Evolutionary conservation across 2,797 vertebrate genomes (phyloP).

Genomic region (Rhadinocentrus ornatus): DNA sequence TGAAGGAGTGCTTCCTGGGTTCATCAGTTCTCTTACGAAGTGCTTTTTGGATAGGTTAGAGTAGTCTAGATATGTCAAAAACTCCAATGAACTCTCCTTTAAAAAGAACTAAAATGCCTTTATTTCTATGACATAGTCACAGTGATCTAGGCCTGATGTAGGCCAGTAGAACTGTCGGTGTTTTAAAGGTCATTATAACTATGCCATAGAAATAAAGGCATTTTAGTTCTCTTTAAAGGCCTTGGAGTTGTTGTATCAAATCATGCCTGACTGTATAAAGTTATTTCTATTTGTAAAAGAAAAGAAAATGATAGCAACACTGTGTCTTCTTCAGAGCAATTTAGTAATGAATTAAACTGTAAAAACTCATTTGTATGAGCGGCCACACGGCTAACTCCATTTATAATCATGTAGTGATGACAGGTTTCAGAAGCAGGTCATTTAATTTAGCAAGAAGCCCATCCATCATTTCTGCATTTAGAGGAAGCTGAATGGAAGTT

Average conservation of each 20-base stretch:
- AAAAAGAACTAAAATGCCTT: no score
- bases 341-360: background rate
- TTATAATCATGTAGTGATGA: background rate
- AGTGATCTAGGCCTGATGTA: no score
- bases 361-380: background rate
- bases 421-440: background rate
- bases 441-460: no score
- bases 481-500: constrained; percentile 2
- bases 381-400: background rate
- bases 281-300: background rate
- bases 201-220: background rate
- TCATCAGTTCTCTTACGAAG: no score
- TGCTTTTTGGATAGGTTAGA: no score
- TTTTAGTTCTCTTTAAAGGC: no score
- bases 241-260: background rate
- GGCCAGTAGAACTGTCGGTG: no score
- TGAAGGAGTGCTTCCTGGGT: no score
- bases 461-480: background rate
- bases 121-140: no score
- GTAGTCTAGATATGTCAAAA: no score
- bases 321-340: background rate
- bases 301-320: background rate
- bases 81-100: no score
- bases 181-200: background rate
- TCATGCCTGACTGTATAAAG: background rate